Conservation (phyloP, 1,140 invertebrate species). For the Lepidurus couesii region DNA sequence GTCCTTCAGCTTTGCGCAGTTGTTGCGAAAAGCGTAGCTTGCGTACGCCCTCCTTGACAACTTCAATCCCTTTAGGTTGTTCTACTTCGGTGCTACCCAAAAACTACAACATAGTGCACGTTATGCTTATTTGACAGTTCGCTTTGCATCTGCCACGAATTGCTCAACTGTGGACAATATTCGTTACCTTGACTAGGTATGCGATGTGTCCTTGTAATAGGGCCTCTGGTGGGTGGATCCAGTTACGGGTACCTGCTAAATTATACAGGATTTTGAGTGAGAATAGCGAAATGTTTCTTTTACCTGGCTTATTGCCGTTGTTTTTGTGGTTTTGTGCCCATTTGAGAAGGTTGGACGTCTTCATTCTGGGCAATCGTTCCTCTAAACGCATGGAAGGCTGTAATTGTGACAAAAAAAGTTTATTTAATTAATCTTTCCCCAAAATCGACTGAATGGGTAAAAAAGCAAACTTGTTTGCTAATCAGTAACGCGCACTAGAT, state of each 20-base stretch:
- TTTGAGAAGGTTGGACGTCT: constrained; percentile 54
- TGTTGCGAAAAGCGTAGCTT: constrained; percentile 92
- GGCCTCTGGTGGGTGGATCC: constrained; percentile 91
- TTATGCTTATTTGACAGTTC: background rate
- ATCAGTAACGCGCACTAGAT: background rate
- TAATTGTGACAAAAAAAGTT: background rate
- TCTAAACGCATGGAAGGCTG: constrained; percentile 2
- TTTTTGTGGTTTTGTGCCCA: constrained; percentile 55
- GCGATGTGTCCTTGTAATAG: constrained; percentile 88
- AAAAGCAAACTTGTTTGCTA: no score
- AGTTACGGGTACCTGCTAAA: constrained; percentile 59
- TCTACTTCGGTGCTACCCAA: constrained; percentile 87
- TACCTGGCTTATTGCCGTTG: constrained; percentile 29
- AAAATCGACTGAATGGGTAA: background rate
- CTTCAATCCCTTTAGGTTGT: constrained; percentile 92
- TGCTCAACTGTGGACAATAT: background rate
- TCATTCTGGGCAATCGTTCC: constrained; percentile 43
- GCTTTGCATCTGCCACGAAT: background rate
- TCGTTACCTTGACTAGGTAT: constrained; percentile 87
- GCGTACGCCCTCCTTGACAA: constrained; percentile 91
- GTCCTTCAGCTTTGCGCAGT: constrained; percentile 78
- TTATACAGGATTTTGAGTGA: constrained; percentile 35
- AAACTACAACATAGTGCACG: constrained; percentile 56
- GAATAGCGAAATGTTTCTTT: constrained; percentile 28
- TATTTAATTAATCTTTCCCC: background rate